These are phyloP conservation scores for Oncorhynchus tshawytscha DNA, from an alignment of 2,113 vertebrate genomes.

Conservation along the genomic window DNA sequence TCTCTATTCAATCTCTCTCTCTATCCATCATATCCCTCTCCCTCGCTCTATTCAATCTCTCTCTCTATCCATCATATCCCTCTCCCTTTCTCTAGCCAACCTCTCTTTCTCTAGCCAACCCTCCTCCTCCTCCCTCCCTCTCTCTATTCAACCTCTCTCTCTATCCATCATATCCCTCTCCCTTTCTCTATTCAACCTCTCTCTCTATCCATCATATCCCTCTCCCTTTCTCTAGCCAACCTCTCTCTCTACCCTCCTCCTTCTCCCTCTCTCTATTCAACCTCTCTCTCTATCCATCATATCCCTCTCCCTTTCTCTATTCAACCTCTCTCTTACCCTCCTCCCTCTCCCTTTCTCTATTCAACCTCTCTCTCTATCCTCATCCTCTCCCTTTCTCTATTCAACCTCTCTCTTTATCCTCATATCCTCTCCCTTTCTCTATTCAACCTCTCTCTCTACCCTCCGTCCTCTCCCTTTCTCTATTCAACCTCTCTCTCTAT, in stretches of 20 bases:
- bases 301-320: no score
- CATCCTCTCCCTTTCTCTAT: background rate
- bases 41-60: no score
- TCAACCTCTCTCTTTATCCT: constrained; percentile 4
- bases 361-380: no score
- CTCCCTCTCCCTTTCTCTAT: no score
- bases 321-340: background rate
- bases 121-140: background rate
- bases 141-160: background rate
- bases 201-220: background rate
- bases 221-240: no score
- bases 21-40: background rate
- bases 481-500: background rate
- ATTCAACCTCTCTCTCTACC: constrained; percentile 10
- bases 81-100: no score
- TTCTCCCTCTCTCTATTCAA: no score
- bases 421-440: constrained; percentile 3
- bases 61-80: no score
- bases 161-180: background rate
- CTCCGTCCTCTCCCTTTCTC: constrained; percentile 2
- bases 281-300: no score
- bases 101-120: background rate
- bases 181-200: no score
- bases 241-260: no score
- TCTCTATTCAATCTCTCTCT: background rate